Percentiles rank a stretch among this genome's conserved stretches.
Conservation (phyloP, 53 echinoderm and acorn worm species). For the Paracentrotus lividus region DNA sequence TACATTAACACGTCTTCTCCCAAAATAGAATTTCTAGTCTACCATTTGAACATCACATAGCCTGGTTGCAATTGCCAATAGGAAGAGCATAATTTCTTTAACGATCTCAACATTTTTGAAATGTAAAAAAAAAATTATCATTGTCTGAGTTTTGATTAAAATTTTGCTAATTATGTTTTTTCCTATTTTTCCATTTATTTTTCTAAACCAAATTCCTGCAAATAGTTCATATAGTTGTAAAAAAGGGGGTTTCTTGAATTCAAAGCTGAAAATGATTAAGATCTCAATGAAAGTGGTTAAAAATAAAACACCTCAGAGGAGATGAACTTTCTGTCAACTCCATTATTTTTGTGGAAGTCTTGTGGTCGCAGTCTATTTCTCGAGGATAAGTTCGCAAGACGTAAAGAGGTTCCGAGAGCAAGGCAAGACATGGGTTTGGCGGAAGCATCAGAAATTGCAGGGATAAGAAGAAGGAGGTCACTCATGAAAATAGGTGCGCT, state of each 20-base stretch:
- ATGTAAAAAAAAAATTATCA: no score
- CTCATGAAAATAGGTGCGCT: slow-evolving; percentile 52
- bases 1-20: no score
- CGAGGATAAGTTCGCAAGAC: slow-evolving; percentile 17
- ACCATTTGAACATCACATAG: no score
- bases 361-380: slow-evolving; percentile 57
- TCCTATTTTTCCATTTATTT: no score
- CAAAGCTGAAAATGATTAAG: slow-evolving; percentile 16
- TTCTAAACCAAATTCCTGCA: no score
- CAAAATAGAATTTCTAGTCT: no score
- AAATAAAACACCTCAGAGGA: background rate
- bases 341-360: slow-evolving; percentile 37
- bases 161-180: no score
- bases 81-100: no score
- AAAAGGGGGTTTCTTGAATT: slow-evolving; percentile 18
- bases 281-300: slow-evolving; percentile 7
- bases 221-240: no score
- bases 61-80: no score
- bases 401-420: slow-evolving; percentile 68
- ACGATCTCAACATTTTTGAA: no score
- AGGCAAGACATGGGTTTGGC: slow-evolving; percentile 15
- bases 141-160: no score
- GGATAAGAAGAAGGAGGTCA: slow-evolving; percentile 59
- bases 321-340: slow-evolving; percentile 64
- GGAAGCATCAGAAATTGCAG: slow-evolving; percentile 32